A percentile compares a stretch with the other conserved stretches of the same genome.
phyloP scores from a whole-genome alignment of 2,113 vertebrate species.

The Thamnaconus septentrionalis region DNA sequence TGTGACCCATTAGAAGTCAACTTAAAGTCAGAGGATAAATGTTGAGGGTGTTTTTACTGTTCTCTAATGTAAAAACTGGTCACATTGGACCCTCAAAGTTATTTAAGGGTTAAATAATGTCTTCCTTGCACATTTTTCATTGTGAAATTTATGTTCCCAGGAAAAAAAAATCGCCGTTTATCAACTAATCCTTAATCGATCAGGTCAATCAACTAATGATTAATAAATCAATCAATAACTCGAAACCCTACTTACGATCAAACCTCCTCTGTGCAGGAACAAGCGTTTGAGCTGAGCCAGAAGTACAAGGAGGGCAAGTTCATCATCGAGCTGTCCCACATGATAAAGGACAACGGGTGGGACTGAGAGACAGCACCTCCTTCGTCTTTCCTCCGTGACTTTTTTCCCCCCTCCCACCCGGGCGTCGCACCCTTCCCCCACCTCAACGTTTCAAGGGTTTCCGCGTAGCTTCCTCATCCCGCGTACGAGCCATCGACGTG shows the following conservation, averaged over 20 bases:
- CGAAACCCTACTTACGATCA: background rate
- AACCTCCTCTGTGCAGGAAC: constrained; percentile 79
- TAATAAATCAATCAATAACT: background rate
- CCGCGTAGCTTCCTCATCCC: constrained; percentile 67
- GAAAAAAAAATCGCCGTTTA: too few species aligned
- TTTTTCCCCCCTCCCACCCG: constrained; percentile 41
- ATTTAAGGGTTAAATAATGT: too few species aligned
- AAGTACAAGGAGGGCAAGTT: constrained; percentile 99
- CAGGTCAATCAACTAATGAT: too few species aligned
- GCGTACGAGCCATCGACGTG: constrained; percentile 51
- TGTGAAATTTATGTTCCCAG: too few species aligned
- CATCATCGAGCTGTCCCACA: constrained; percentile 99
- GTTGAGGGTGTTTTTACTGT: too few species aligned
- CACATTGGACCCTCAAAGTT: too few species aligned
- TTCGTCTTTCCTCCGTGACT: constrained; percentile 59
- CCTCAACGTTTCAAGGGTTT: constrained; percentile 49
- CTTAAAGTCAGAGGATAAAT: too few species aligned
- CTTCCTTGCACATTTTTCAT: too few species aligned
- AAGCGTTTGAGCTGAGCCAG: constrained; percentile 98
- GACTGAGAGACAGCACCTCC: constrained; percentile 78
- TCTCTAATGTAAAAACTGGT: too few species aligned
- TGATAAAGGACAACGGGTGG: constrained; percentile 99
- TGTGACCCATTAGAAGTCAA: too few species aligned
- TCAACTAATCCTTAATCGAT: background rate
- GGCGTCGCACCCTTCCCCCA: too few species aligned